Percentiles rank a stretch among this genome's conserved stretches.
Evolutionary conservation across 2,888 invertebrate genomes (phyloP).

Genomic region (Archips crataeganus): DNA sequence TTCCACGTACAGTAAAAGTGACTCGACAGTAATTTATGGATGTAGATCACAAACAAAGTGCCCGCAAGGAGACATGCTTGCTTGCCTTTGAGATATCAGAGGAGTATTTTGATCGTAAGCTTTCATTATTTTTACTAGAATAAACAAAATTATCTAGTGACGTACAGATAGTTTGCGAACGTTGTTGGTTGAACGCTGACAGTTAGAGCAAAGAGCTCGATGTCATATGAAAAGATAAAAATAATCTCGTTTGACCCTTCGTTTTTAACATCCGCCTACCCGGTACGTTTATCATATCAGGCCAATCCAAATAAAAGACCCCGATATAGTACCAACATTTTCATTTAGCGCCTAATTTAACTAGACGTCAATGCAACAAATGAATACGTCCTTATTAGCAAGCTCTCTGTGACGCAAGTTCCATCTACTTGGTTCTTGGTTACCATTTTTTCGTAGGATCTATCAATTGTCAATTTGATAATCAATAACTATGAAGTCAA

Average conservation of each 20-base stretch:
- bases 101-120: neutral
- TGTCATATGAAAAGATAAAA: conserved; percentile 21
- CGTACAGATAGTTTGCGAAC: neutral
- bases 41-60: conserved; percentile 37
- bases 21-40: conserved; percentile 37
- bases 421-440: neutral
- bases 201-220: conserved; percentile 5
- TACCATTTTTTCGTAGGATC: conserved; percentile 21
- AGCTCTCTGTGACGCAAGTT: conserved; percentile 26
- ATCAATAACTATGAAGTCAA: neutral
- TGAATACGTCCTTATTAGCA: conserved; percentile 24
- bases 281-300: neutral
- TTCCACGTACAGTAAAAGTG: conserved; percentile 34
- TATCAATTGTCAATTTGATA: conserved; percentile 21
- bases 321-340: neutral
- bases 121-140: neutral
- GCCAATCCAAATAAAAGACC: neutral
- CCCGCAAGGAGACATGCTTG: conserved; percentile 4
- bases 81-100: conserved; percentile 19
- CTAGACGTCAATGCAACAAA: conserved; percentile 29
- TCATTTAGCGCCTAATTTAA: conserved; percentile 4
- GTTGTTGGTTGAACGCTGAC: conserved; percentile 1
- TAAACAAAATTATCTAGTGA: conserved; percentile 5
- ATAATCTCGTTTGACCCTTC: conserved; percentile 15
- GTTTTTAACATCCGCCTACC: conserved; percentile 15